A percentile compares a stretch with the other conserved stretches of the same genome.
phyloP scores from a whole-genome alignment of 2,797 vertebrate species.

The Enteromius thamalakanensis region DNA sequence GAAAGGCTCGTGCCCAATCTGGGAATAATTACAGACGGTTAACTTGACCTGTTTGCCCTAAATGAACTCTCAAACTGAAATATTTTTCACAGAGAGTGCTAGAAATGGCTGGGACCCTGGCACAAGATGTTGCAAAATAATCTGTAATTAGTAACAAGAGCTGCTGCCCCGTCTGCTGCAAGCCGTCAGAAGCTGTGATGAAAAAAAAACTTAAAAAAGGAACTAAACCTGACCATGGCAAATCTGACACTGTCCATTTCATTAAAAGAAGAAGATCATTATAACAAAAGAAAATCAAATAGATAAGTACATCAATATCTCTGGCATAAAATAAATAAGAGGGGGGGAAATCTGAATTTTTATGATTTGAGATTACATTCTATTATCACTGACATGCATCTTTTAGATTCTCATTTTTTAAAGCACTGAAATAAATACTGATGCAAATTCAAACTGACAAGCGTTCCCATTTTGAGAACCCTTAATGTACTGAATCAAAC shows the following conservation, averaged over 20 bases:
- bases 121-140: conserved; percentile 83
- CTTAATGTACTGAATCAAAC: not conserved
- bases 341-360: conserved; percentile 5
- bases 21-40: conserved; percentile 95
- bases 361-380: conserved; percentile 4
- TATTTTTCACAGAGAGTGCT: conserved; percentile 86
- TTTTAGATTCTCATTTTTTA: conserved; percentile 3
- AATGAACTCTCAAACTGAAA: conserved; percentile 90
- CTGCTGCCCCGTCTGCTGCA: conserved; percentile 70
- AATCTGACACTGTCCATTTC: conserved; percentile 33
- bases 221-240: not conserved
- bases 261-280: conserved; percentile 44
- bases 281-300: conserved; percentile 31
- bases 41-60: conserved; percentile 92
- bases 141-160: conserved; percentile 85
- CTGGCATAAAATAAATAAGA: conserved; percentile 30
- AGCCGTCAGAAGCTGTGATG: conserved; percentile 67
- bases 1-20: conserved; percentile 85
- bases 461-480: not conserved
- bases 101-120: conserved; percentile 77
- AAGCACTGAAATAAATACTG: not conserved
- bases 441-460: conserved; percentile 13
- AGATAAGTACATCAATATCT: conserved; percentile 30
- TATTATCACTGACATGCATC: not conserved
- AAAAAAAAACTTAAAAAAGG: conserved; percentile 51